These are phyloP conservation scores for Sialia sialis DNA, from an alignment of 2,113 vertebrate genomes.

Conservation along the genomic window DNA sequence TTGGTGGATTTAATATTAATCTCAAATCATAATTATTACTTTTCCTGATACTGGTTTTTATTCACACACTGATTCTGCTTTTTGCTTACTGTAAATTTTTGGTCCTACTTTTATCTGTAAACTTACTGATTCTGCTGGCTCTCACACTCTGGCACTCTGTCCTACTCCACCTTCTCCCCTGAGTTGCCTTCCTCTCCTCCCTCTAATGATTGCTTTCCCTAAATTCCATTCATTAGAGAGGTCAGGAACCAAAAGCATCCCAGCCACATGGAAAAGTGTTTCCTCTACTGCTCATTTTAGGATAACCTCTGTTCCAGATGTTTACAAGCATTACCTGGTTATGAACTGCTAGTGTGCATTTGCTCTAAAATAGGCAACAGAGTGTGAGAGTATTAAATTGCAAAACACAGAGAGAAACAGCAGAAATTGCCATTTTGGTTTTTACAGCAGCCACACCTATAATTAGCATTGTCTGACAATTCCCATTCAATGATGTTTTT, in stretches of 20 bases:
- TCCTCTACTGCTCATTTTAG: conserved; percentile 9
- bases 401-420: not conserved
- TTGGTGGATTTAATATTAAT: not conserved
- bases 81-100: not conserved
- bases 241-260: not conserved
- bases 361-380: conserved; percentile 26
- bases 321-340: not conserved
- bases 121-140: not conserved
- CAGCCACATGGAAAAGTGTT: not conserved
- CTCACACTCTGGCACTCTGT: not conserved
- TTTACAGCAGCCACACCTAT: conserved; percentile 33
- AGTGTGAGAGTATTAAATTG: not conserved
- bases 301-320: not conserved
- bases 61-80: not conserved
- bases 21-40: not conserved
- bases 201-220: not conserved
- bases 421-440: conserved; percentile 2
- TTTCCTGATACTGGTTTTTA: not conserved
- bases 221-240: conserved; percentile 20
- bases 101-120: not conserved
- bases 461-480: conserved; percentile 44
- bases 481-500: not conserved
- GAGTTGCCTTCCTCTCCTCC: conserved; percentile 24
- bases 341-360: not conserved
- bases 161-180: not conserved